Conservation (phyloP, 2,888 invertebrate species). For the Pimpla rufipes region DNA sequence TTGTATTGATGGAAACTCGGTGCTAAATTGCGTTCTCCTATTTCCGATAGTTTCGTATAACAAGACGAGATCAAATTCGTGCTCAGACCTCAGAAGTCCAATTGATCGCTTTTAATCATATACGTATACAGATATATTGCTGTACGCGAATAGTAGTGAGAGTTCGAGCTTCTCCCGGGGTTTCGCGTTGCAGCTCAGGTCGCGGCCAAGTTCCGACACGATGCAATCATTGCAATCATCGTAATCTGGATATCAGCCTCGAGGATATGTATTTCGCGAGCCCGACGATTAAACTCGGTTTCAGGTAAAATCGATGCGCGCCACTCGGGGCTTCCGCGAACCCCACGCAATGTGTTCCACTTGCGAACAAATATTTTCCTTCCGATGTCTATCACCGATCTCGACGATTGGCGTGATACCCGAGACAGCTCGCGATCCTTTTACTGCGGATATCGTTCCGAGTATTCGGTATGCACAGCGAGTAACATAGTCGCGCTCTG, state of each 20-base stretch:
- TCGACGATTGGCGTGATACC: conserved; percentile 25
- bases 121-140: neutral
- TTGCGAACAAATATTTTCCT: conserved; percentile 52
- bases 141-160: neutral
- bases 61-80: neutral
- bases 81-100: conserved; percentile 27
- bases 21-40: conserved; percentile 18
- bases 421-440: neutral
- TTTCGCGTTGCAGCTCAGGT: conserved; percentile 2
- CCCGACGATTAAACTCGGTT: conserved; percentile 49
- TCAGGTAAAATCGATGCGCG: conserved; percentile 55
- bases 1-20: neutral
- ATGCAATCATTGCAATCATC: conserved; percentile 69
- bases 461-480: too few relatives aligned
- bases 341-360: conserved; percentile 54
- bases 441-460: neutral
- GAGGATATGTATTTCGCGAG: conserved; percentile 1
- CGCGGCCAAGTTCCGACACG: conserved; percentile 65
- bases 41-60: conserved; percentile 6
- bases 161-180: conserved; percentile 18
- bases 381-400: conserved; percentile 32
- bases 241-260: conserved; percentile 58
- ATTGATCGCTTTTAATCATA: conserved; percentile 28
- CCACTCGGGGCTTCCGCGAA: neutral
- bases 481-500: neutral